phyloP scores from a whole-genome alignment of 92 coral and sea anemone species.

The Epizoanthus ramosus region DNA sequence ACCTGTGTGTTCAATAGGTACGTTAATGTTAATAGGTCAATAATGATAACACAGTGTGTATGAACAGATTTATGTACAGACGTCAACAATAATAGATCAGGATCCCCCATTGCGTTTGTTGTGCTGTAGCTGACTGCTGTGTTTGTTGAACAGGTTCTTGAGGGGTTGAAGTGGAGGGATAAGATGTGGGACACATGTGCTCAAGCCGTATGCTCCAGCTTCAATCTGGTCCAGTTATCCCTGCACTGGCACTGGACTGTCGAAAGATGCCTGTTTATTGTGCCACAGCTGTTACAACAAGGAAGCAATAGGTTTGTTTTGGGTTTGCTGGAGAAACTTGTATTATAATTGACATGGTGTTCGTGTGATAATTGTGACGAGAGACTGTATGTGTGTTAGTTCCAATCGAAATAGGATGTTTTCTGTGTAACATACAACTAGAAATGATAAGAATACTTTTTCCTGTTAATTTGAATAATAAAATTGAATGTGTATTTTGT shows the following conservation, averaged over 20 bases:
- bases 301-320: conserved; percentile 38
- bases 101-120: background rate
- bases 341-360: no score
- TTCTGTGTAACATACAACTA: no score
- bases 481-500: background rate
- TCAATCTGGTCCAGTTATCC: conserved; percentile 58
- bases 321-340: background rate
- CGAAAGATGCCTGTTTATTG: conserved; percentile 54
- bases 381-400: no score
- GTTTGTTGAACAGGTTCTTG: conserved; percentile 53
- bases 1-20: no score
- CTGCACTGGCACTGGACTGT: conserved; percentile 86
- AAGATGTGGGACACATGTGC: conserved; percentile 63
- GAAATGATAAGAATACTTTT: background rate
- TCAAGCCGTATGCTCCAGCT: conserved; percentile 29
- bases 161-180: conserved; percentile 69
- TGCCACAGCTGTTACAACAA: conserved; percentile 49
- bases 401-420: no score
- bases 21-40: no score
- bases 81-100: background rate
- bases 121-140: background rate
- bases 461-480: no score
- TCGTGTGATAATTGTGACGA: no score
- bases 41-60: background rate
- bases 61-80: background rate